These are phyloP conservation scores for Drosophila yooni DNA, from an alignment of 2,888 invertebrate genomes.

Conservation along the genomic window DNA sequence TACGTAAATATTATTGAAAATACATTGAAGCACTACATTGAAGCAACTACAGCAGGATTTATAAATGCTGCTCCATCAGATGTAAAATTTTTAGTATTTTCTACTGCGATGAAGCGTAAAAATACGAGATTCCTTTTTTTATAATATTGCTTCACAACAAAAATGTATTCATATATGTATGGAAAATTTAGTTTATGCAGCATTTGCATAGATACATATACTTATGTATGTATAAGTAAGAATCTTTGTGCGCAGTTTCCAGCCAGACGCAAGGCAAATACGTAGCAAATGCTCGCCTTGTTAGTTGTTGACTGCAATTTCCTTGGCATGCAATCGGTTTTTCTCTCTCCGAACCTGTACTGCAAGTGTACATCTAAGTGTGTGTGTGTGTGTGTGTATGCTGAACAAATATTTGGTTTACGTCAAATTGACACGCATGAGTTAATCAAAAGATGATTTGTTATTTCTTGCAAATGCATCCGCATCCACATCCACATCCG, in stretches of 20 bases:
- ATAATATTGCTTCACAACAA: conserved; percentile 43
- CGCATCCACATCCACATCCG: conserved; percentile 42
- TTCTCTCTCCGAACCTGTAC: conserved; percentile 35
- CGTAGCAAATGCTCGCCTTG: conserved; percentile 63
- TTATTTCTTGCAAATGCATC: conserved; percentile 79
- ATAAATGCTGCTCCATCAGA: conserved; percentile 1
- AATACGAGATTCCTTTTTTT: conserved; percentile 58
- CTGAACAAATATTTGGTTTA: conserved; percentile 77
- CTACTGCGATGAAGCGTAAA: conserved; percentile 75
- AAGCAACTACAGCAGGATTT: conserved; percentile 32
- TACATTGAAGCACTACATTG: background rate
- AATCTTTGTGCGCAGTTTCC: conserved; percentile 50
- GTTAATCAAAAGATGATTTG: conserved; percentile 81
- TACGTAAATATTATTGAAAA: background rate
- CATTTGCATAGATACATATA: conserved; percentile 19
- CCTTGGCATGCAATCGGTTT: conserved; percentile 68
- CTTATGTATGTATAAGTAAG: conserved; percentile 32
- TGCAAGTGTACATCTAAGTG: conserved; percentile 1
- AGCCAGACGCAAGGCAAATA: conserved; percentile 70
- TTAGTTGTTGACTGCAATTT: conserved; percentile 81
- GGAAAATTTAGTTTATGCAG: conserved; percentile 17
- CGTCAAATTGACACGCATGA: conserved; percentile 80
- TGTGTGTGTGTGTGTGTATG: conserved; percentile 43
- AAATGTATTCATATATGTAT: conserved; percentile 24
- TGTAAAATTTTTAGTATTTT: conserved; percentile 61